phyloP scores from a whole-genome alignment of 2,888 invertebrate genomes.

The Trilocha varians region DNA sequence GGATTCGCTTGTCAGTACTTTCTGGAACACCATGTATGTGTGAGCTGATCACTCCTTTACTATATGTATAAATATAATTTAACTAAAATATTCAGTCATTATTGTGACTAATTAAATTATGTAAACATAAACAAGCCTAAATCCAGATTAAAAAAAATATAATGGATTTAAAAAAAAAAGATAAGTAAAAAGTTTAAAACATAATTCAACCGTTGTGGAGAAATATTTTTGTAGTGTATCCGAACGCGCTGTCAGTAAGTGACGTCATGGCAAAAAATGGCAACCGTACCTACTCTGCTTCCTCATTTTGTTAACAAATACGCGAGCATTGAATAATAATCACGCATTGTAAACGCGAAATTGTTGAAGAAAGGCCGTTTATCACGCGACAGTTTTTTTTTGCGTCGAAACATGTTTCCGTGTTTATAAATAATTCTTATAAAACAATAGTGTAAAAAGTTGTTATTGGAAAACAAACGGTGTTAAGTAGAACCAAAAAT shows the following conservation, averaged over 20 bases:
- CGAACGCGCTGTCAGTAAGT: constrained; percentile 12
- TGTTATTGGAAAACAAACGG: not conserved
- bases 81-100: too few species aligned
- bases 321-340: constrained; percentile 10
- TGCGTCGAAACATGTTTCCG: constrained; percentile 36
- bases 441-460: constrained; percentile 16
- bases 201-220: too few species aligned
- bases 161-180: too few species aligned
- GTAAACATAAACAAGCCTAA: too few species aligned
- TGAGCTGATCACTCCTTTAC: too few species aligned
- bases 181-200: too few species aligned
- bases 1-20: too few species aligned
- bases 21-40: too few species aligned
- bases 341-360: constrained; percentile 43
- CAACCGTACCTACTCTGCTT: constrained; percentile 2
- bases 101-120: too few species aligned
- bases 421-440: constrained; percentile 9
- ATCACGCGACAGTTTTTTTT: constrained; percentile 17
- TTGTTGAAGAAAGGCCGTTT: constrained; percentile 24
- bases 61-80: too few species aligned
- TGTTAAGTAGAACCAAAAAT: constrained; percentile 26
- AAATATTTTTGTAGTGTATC: too few species aligned
- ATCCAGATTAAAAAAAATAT: too few species aligned
- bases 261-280: constrained; percentile 10
- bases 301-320: constrained; percentile 2